Evolutionary conservation across 2,797 vertebrate species (phyloP), one percentile per base, ranked within the genome.

Genomic region (Falco rusticolus): DNA sequence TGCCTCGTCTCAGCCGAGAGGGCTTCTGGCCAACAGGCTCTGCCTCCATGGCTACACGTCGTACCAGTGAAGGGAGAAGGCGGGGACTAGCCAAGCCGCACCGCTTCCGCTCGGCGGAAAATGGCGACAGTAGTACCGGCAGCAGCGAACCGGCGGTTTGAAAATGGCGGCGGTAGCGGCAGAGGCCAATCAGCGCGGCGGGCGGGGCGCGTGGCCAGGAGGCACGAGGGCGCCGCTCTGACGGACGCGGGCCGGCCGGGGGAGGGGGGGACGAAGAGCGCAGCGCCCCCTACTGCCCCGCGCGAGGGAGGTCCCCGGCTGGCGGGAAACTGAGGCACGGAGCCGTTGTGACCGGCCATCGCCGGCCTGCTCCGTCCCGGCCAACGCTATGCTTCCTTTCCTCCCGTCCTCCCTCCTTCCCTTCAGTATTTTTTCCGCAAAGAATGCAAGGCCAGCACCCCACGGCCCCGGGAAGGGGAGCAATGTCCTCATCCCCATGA

Each of bases 151-250:
- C 56, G 85, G 48, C 16, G 29, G 94, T 96, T 96, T 95, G 96
- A 96, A 96, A 96, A 96, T 94, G 96, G 96, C 94, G 96, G 96
- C 87, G 63, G 12, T 0, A 8, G 9, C 18, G 13, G 43, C 39
- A 31, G 0, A 8, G 17, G 48, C 96, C 91, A 95, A 95, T 95
- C 89, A 59, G 54, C 8, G 59, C 2, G 20, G 54, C 0, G 37
- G 60, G 51, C 5, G 15, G 50, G 28, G 54, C 5, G 12, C 2
- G 87, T 92, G 80, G 78, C 87, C 51, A 37, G 83, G 93, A 70
- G 63, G 79, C 66, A 24, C 2, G 16, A 13, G 64, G 89, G 63
- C 8, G 37, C 3, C 45, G 28, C 37, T 28, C 20, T 13, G 60
- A n/a, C 39, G 43, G 17, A 9, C 18, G 43, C 2, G 59, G 34